These are phyloP conservation scores for Frankliniella fusca DNA, from an alignment of 2,888 invertebrate genomes.

Conservation along the genomic window DNA sequence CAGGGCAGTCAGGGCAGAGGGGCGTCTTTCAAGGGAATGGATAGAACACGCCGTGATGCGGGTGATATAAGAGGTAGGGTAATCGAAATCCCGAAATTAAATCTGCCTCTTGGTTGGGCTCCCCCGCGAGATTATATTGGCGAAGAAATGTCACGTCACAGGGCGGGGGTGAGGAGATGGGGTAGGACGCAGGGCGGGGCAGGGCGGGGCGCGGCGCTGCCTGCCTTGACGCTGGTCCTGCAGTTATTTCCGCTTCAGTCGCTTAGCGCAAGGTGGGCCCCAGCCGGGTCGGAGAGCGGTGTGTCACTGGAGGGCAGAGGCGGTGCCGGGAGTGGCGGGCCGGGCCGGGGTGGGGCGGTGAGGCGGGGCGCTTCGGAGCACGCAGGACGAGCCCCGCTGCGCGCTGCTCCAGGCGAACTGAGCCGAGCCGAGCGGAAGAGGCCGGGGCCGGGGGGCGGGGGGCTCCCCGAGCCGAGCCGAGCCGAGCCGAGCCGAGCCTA, in stretches of 20 bases:
- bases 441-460: neutral
- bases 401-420: no score
- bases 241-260: slow-evolving; percentile 24
- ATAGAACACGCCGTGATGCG: neutral
- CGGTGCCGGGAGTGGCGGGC: neutral
- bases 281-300: neutral
- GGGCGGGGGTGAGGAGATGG: no score
- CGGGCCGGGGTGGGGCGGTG: neutral
- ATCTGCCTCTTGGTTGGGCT: neutral
- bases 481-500: neutral
- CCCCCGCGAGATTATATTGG: neutral
- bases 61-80: slow-evolving; percentile 12
- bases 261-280: neutral
- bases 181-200: neutral
- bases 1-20: neutral
- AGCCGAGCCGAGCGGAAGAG: no score
- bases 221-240: neutral
- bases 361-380: no score
- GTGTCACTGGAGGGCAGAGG: neutral
- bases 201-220: neutral
- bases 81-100: slow-evolving; percentile 20
- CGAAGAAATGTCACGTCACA: no score
- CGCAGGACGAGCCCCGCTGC: no score
- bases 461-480: neutral
- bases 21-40: neutral